phyloP scores from a whole-genome alignment of 2,888 invertebrate species.

The Heteromurus nitidus region DNA sequence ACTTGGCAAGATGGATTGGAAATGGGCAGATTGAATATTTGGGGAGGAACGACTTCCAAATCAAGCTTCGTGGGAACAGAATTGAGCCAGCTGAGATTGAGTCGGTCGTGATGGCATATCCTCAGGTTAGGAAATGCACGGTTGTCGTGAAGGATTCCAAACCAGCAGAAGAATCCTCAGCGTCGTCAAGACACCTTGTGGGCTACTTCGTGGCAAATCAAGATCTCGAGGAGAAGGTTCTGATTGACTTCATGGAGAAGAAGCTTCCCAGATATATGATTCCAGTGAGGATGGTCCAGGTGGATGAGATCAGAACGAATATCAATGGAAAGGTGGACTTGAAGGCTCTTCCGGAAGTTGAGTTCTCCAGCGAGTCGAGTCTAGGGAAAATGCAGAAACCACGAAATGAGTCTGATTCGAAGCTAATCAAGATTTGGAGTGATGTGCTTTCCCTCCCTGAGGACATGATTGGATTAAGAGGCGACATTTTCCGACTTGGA shows the following conservation, averaged over 20 bases:
- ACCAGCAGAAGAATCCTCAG: neutral
- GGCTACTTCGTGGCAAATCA: conserved; percentile 70
- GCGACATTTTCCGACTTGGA: conserved; percentile 31
- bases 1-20: conserved; percentile 20
- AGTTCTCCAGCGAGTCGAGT: too few relatives aligned
- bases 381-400: neutral
- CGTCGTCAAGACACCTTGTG: conserved; percentile 75
- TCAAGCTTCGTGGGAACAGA: conserved; percentile 89
- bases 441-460: neutral
- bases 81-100: conserved; percentile 91
- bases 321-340: conserved; percentile 32
- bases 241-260: neutral
- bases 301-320: neutral
- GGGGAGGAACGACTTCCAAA: conserved; percentile 83
- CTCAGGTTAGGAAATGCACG: conserved; percentile 85
- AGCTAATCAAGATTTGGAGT: conserved; percentile 17
- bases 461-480: neutral
- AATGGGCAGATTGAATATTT: conserved; percentile 26
- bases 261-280: conserved; percentile 38
- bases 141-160: conserved; percentile 88
- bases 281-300: conserved; percentile 13
- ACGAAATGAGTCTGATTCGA: conserved; percentile 21
- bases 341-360: neutral
- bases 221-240: neutral
- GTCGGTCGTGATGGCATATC: conserved; percentile 81